Base-by-base conservation (phyloP, 2,888 invertebrate species). In the Limnephilus marmoratus region DNA sequence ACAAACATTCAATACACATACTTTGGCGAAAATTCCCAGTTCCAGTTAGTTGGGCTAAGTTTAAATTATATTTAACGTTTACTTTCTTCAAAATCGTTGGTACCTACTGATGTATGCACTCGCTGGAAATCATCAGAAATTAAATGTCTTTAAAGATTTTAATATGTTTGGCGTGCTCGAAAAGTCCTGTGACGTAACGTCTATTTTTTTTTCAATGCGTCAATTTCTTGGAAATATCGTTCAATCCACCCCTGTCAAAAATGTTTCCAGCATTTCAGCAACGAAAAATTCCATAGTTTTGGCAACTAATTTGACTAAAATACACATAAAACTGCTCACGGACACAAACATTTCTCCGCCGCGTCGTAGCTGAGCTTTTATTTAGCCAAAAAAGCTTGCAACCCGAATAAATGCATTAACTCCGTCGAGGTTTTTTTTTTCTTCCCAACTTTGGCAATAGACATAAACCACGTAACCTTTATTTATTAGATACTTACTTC, bases 291-390 rank as follows among this genome's bases (percentile, higher is more conserved):
- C 15, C 37, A 0, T 29, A 29, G 45, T 86, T 86, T 45, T 68
- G 87, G 53, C 4, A 31, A 53, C 87, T 87, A 87, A 87, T 87
- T 87, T 68, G 53, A 53, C 87, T 87, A 87, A 87, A 87, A 87
- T 87, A 34, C 68, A 68, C 53, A 34, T 87, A 68, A 87, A 87
- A 41, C 53, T 53, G 87, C 68, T 53, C 68, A 5, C 68, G 41
- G 45, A 29, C n/a, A 45, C 18, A 41, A 86, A 86, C 45, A 86
- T 41, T 86, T 45, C n/a, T 9, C 68, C 68, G 68, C 7, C 68
- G 24, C 68, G n/a, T 24, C 53, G 24, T 24, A 24, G 53, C 53
- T 18, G 53, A 68, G 68, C 9, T 68, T 68, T 68, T 68, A 68
- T 68, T 68, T 24, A 24, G 24, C 68, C 24, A 18, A 24, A 68